Evolutionary conservation across 2,888 invertebrate species (phyloP).

Genomic region (Megalurothrips usitatus): DNA sequence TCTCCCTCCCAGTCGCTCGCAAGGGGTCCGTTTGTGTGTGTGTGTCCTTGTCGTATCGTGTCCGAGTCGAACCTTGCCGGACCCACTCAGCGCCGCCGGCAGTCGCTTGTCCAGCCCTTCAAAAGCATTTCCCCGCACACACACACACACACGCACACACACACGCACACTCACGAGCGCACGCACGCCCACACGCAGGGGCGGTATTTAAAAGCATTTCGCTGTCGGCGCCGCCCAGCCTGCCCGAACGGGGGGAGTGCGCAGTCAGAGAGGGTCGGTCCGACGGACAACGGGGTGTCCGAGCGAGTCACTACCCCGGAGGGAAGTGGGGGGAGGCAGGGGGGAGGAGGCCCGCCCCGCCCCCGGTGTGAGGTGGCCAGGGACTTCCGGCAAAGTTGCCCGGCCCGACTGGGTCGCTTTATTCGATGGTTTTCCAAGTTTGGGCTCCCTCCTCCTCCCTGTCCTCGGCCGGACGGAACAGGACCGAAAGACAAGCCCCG

Average conservation of each 20-base stretch:
- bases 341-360: background rate
- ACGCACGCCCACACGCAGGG: background rate
- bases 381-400: conserved; percentile 24
- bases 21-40: too few species aligned
- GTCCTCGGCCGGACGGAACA: too few species aligned
- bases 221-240: background rate
- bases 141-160: background rate
- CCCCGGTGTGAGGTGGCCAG: conserved; percentile 13
- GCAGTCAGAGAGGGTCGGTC: background rate
- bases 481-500: too few species aligned
- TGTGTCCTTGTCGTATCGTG: too few species aligned
- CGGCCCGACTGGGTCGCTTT: background rate
- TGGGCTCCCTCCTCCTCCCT: background rate
- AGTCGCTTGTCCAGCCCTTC: background rate
- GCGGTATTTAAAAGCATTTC: conserved; percentile 25
- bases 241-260: background rate
- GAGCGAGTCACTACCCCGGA: background rate
- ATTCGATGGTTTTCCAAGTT: conserved; percentile 22
- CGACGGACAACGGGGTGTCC: background rate
- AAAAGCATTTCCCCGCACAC: background rate
- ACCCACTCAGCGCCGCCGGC: background rate
- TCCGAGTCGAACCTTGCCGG: too few species aligned
- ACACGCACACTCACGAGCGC: background rate
- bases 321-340: background rate
- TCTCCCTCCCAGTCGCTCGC: too few species aligned